Evolutionary conservation across 1,140 invertebrate species (phyloP).

Genomic region (Archivesica marissinica): DNA sequence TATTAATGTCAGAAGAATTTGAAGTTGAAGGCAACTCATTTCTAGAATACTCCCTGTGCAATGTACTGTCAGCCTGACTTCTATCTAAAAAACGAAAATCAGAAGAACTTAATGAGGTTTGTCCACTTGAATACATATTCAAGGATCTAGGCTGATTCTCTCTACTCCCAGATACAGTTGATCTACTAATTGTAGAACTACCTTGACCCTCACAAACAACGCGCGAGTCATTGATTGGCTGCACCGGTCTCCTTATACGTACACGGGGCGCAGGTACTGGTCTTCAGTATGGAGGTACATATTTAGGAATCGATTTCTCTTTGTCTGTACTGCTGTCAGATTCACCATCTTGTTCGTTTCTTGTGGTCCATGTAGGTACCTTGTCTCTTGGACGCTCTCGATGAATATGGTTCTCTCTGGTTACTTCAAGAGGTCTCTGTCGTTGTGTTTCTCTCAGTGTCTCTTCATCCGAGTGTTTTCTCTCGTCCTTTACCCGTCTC

Average conservation of each 20-base stretch:
- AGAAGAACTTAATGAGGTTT: not conserved
- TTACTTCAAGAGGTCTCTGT: not conserved
- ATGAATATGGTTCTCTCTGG: not conserved
- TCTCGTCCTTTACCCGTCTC: not conserved
- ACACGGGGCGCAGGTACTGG: not conserved
- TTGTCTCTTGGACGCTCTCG: not conserved
- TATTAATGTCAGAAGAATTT: not conserved
- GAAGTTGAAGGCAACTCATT: not conserved
- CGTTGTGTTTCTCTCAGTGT: not conserved
- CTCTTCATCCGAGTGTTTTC: not conserved
- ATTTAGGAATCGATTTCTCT: not conserved
- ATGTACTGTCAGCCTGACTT: not conserved
- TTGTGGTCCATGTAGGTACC: not conserved
- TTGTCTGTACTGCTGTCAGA: not conserved
- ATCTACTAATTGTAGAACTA: not conserved
- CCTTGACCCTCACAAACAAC: constrained; percentile 3
- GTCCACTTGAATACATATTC: not conserved
- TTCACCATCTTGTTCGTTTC: not conserved
- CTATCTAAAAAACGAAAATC: not conserved
- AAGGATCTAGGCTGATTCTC: too few species aligned
- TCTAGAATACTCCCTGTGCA: too few species aligned
- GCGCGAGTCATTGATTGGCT: not conserved
- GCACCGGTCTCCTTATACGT: not conserved
- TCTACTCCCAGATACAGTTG: too few species aligned
- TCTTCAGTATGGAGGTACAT: constrained; percentile 4